A percentile compares a stretch with the other conserved stretches of the same genome.
These are phyloP conservation scores for Deroplatys truncata DNA, from an alignment of 2,888 invertebrate genomes.

Conservation along the genomic window DNA sequence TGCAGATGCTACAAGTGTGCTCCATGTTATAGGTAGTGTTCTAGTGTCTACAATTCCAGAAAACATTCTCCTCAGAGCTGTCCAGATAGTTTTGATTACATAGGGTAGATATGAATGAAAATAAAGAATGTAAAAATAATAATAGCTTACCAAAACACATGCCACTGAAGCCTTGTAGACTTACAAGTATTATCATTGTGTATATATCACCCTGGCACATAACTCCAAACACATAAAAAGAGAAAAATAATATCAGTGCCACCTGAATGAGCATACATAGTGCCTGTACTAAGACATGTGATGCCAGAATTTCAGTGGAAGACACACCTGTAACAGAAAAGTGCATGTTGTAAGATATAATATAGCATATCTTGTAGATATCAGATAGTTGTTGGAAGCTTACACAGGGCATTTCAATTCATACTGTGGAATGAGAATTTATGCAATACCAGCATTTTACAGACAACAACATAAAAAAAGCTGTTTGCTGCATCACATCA, in stretches of 20 bases:
- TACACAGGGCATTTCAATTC: too few species aligned
- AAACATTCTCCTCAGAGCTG: too few species aligned
- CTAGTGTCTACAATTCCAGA: too few species aligned
- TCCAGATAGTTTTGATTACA: background rate
- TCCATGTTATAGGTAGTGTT: too few species aligned
- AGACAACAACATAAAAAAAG: too few species aligned
- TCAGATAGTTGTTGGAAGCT: too few species aligned
- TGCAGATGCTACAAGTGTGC: too few species aligned
- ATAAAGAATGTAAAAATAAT: background rate
- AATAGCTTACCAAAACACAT: slow-evolving; percentile 68
- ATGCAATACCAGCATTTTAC: too few species aligned
- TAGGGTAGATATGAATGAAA: background rate
- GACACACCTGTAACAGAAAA: slow-evolving; percentile 56
- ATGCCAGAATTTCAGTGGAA: slow-evolving; percentile 72
- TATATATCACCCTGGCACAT: background rate
- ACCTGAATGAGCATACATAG: slow-evolving; percentile 33
- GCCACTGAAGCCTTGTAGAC: slow-evolving; percentile 74
- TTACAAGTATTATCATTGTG: slow-evolving; percentile 47
- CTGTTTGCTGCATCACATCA: too few species aligned
- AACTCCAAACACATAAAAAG: slow-evolving; percentile 58
- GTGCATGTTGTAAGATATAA: too few species aligned
- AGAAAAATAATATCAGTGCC: slow-evolving; percentile 56
- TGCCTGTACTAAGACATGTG: slow-evolving; percentile 60
- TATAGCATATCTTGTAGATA: too few species aligned
- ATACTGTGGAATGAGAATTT: too few species aligned